A percentile compares a stretch with the other conserved stretches of the same genome.
These are phyloP conservation scores for Phymorhynchus buccinoides DNA, from an alignment of 1,140 invertebrate species.

Conservation along the genomic window DNA sequence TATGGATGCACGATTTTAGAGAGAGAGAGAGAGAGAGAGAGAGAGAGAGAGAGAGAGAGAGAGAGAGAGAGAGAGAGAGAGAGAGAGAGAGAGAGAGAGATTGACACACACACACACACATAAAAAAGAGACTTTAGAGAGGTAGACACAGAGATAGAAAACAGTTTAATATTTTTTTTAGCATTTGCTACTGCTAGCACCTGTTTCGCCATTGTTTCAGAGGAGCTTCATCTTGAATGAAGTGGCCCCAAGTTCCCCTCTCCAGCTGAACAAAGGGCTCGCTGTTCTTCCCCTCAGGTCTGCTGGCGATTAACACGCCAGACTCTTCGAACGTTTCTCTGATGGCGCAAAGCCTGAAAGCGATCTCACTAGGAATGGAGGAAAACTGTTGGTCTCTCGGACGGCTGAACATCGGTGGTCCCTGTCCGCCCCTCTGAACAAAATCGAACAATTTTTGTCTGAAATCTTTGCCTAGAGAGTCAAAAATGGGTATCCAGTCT, in stretches of 20 bases:
- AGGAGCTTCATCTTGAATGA: neutral
- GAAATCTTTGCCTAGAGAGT: conserved; percentile 62
- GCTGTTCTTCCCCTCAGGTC: neutral
- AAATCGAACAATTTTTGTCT: conserved; percentile 44
- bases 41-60: too few relatives aligned
- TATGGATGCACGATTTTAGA: too few relatives aligned
- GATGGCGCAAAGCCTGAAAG: conserved; percentile 87
- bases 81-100: too few relatives aligned
- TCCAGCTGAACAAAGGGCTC: neutral
- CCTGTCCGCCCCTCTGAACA: conserved; percentile 43
- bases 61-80: too few relatives aligned
- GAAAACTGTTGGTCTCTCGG: conserved; percentile 54
- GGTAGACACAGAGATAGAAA: too few relatives aligned
- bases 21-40: too few relatives aligned
- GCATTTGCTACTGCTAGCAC: too few relatives aligned
- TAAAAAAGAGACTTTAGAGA: too few relatives aligned
- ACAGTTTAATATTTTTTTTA: too few relatives aligned
- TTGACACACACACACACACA: too few relatives aligned
- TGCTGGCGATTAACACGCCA: conserved; percentile 84
- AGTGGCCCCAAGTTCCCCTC: neutral
- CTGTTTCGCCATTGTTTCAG: conserved; percentile 78
- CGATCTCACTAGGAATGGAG: conserved; percentile 77
- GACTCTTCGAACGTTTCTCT: conserved; percentile 94
- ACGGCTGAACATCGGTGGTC: conserved; percentile 59
- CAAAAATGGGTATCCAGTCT: conserved; percentile 82